Evolutionary conservation across 2,797 vertebrate species (phyloP).

Genomic region (Cyprinella venusta): DNA sequence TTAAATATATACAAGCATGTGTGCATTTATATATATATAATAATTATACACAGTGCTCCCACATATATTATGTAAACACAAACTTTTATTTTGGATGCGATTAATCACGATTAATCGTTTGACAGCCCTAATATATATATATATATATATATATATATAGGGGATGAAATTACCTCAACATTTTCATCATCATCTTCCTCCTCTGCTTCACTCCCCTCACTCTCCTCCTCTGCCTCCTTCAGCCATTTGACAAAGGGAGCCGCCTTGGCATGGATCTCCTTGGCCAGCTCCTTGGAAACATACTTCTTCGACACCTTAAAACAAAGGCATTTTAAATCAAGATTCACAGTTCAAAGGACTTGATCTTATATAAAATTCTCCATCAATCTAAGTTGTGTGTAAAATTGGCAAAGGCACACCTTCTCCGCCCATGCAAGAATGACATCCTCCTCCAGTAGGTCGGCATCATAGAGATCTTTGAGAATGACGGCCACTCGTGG

Average conservation of each 20-base stretch:
- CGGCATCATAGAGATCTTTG: slow-evolving; percentile 96
- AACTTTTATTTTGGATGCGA: no score
- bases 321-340: not conserved
- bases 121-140: no score
- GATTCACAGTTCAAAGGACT: not conserved
- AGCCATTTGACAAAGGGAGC: slow-evolving; percentile 98
- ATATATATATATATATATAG: no score
- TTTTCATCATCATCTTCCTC: slow-evolving; percentile 83
- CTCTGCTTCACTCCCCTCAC: slow-evolving; percentile 91
- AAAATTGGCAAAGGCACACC: slow-evolving; percentile 72
- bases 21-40: no score
- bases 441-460: slow-evolving; percentile 95
- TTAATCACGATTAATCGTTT: no score
- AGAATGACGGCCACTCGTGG: slow-evolving; percentile 91
- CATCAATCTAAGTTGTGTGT: not conserved
- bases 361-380: not conserved
- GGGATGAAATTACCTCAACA: slow-evolving; percentile 68
- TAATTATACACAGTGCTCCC: no score
- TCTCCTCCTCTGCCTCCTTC: slow-evolving; percentile 98
- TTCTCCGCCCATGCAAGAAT: slow-evolving; percentile 97
- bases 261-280: slow-evolving; percentile 97
- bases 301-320: slow-evolving; percentile 96
- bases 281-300: slow-evolving; percentile 96
- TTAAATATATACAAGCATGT: no score
- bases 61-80: no score